phyloP scores from a whole-genome alignment of 2,797 vertebrate genomes.

The Phylloscopus collybita region DNA sequence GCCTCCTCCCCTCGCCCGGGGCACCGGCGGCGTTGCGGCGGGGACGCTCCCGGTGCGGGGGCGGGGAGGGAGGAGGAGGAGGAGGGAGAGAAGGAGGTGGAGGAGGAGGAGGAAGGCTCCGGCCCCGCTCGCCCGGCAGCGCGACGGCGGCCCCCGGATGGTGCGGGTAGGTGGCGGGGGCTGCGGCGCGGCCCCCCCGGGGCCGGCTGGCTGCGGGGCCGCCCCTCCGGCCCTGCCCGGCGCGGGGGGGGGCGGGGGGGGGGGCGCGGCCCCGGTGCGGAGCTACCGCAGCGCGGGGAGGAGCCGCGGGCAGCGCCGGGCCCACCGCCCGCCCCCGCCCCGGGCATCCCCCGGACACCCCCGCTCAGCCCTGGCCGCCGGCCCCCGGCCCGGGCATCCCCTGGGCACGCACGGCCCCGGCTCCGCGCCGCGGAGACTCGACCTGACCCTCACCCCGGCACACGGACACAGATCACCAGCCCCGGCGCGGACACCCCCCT shows the following conservation, averaged over 20 bases:
- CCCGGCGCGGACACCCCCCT: not conserved
- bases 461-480: not conserved
- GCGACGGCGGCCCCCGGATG: not conserved
- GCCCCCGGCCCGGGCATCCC: not conserved
- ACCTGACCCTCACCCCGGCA: not conserved
- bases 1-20: slow-evolving; percentile 17
- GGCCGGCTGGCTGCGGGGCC: not conserved
- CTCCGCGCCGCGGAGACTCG: not conserved
- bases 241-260: not conserved
- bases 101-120: not conserved
- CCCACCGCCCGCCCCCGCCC: not conserved
- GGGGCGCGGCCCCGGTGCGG: not conserved
- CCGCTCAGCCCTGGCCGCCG: not conserved
- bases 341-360: not conserved
- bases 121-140: not conserved
- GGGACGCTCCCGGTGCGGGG: not conserved
- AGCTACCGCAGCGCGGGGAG: slow-evolving; percentile 10
- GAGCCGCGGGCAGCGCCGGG: not conserved
- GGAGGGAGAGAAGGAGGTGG: not conserved
- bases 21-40: slow-evolving; percentile 2
- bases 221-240: not conserved
- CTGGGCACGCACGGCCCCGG: not conserved
- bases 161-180: slow-evolving; percentile 26
- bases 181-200: slow-evolving; percentile 1
- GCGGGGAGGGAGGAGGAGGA: not conserved